Percentiles rank a stretch among this genome's conserved stretches.
Evolutionary conservation across 2,113 vertebrate species (phyloP).

Genomic region (Peromyscus californicus): DNA sequence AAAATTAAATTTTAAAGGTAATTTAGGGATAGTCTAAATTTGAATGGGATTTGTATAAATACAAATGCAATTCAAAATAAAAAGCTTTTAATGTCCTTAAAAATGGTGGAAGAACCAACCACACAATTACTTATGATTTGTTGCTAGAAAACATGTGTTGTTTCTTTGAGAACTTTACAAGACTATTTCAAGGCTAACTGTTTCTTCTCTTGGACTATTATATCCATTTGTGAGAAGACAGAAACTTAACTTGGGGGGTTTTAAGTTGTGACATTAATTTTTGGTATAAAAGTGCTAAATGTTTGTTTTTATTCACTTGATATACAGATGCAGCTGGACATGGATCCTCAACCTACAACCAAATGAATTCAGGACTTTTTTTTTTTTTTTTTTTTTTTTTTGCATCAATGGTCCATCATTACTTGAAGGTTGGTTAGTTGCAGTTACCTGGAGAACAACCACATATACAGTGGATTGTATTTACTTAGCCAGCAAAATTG

Average conservation of each 20-base stretch:
- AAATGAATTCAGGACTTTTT: not conserved
- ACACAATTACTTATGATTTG: not conserved
- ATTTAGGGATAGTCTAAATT: not conserved
- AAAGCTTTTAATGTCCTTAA: not conserved
- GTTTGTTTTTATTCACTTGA: not conserved
- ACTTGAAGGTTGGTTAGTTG: not conserved
- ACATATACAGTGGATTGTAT: not conserved
- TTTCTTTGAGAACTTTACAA: not conserved
- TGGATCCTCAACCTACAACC: not conserved
- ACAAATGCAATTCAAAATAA: not conserved
- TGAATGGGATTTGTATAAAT: not conserved
- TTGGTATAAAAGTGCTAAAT: not conserved
- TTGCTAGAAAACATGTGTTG: not conserved
- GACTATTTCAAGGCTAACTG: not conserved
- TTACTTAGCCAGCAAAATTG: not conserved
- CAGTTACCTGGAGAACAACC: not conserved
- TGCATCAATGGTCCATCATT: not conserved
- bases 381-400: not conserved
- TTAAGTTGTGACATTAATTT: not conserved
- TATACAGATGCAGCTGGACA: not conserved
- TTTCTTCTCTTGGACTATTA: not conserved
- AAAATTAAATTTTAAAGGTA: not conserved
- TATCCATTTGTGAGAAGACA: not conserved
- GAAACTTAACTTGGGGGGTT: accelerated
- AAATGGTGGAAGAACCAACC: not conserved